These are phyloP conservation scores for Micoletzkya japonica DNA, from an alignment of 2,888 invertebrate species.

Conservation along the genomic window DNA sequence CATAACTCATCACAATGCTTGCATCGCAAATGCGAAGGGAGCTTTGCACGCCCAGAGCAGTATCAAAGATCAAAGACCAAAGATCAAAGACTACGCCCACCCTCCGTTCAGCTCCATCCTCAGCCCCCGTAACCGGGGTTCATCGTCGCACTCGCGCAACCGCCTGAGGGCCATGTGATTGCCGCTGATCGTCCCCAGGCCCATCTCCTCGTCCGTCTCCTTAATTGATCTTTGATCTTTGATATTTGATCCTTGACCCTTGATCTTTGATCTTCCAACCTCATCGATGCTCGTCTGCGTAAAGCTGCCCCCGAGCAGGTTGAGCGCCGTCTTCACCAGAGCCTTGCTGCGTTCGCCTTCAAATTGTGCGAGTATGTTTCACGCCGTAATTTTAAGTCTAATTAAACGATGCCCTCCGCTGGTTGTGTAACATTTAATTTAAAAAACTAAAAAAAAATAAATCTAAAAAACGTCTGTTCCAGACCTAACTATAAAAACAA, in stretches of 20 bases:
- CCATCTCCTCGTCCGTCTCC: not conserved
- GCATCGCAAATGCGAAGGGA: too few species aligned
- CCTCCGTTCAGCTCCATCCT: constrained; percentile 19
- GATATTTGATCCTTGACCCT: not conserved
- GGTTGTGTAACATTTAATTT: too few species aligned
- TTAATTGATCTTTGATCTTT: not conserved
- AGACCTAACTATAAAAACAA: too few species aligned
- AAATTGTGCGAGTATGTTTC: too few species aligned
- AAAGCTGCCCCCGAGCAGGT: constrained; percentile 9
- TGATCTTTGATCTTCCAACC: too few species aligned
- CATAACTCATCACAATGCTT: too few species aligned
- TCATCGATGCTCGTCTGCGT: constrained; percentile 22
- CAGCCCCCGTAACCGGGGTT: constrained; percentile 12
- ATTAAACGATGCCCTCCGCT: too few species aligned
- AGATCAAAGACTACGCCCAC: not conserved
- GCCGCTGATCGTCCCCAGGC: constrained; percentile 10
- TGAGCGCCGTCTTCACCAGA: constrained; percentile 8
- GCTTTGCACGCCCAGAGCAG: too few species aligned
- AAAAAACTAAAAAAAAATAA: too few species aligned
- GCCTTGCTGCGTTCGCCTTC: too few species aligned
- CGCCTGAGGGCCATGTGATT: not conserved
- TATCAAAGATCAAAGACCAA: not conserved
- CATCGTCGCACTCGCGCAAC: constrained; percentile 12
- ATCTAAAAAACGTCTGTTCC: too few species aligned
- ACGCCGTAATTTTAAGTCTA: too few species aligned